Percentiles rank a stretch among this genome's conserved stretches.
phyloP scores from a whole-genome alignment of 2,797 vertebrate species.

The Trichosurus vulpecula region DNA sequence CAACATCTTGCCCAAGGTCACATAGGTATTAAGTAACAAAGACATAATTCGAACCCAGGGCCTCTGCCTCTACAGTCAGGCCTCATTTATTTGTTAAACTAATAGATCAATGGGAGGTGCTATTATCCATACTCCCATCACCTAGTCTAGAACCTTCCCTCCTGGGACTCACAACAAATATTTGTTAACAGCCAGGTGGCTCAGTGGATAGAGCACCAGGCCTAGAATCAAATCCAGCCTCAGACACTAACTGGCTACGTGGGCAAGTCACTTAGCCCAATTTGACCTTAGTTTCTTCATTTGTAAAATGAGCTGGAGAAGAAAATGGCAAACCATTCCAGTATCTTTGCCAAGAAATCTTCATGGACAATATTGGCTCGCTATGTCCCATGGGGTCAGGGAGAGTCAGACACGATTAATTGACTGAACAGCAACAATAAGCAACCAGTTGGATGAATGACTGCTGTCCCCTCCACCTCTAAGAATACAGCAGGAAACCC shows the following conservation, averaged over 20 bases:
- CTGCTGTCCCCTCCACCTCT: conserved; percentile 10
- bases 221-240: no score
- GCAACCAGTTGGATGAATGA: conserved; percentile 15
- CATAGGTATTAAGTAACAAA: background rate
- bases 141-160: background rate
- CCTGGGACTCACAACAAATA: background rate
- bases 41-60: background rate
- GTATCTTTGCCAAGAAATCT: no score
- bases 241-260: no score
- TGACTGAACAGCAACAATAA: background rate
- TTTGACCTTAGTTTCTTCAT: no score
- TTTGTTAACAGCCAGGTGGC: background rate
- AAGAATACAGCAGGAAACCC: conserved; percentile 22
- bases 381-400: background rate
- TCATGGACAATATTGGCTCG: background rate
- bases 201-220: no score
- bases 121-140: background rate
- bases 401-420: background rate
- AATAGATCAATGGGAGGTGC: background rate
- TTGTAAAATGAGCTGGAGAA: no score
- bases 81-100: background rate
- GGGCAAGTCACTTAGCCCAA: no score
- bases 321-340: no score
- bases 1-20: background rate
- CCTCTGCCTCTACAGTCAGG: background rate